Evolutionary conservation across 2,797 vertebrate genomes (phyloP), one percentile per base, ranked within the genome.

Genomic region (Catharus ustulatus): DNA sequence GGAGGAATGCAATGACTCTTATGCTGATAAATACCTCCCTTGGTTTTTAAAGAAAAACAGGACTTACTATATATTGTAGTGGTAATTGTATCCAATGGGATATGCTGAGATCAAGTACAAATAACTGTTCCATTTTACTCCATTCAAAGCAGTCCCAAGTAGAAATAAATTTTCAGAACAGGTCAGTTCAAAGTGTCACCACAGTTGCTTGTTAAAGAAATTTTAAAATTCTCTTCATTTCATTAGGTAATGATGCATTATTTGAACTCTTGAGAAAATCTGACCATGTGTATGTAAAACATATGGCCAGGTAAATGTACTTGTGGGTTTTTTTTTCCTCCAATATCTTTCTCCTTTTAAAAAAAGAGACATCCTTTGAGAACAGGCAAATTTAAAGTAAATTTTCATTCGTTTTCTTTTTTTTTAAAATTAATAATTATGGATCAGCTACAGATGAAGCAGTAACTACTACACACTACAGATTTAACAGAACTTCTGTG

Each of bases 311-410:
- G 16, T 49, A 87, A 87, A 72, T 9, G 21, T 52, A 45, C 29
- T 24, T 66, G 9, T 20, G 13, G 4, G 0, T 0, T 2, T 24
- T 59, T n/a, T 59, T 38, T 17, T 3, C 4, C 48, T 61, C 24
- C 36, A 40, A 3, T 69, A 62, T 29, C 2, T 32, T 71, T 32
- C 67, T 11, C 23, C 19, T 26, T 74, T 61, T 38, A 38, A 42
- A 54, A 64, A 78, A 52, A 82, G 26, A 71, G 21, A 9, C 7
- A 9, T 75, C 21, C 46, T 77, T 79, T 40, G 15, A 76, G 19
- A 89, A 27, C 0, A 84, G 34, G 27, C 23, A 61, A 62, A 69
- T 85, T 78, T 59, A 45, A 80, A 80, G 62, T 26, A 6, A 38
- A 55, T 54, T 73, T 69, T 91, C 7, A 38, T 54, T 55, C 11